These are phyloP conservation scores for Chionomys nivalis DNA, from an alignment of 2,113 vertebrate genomes.

Conservation along the genomic window DNA sequence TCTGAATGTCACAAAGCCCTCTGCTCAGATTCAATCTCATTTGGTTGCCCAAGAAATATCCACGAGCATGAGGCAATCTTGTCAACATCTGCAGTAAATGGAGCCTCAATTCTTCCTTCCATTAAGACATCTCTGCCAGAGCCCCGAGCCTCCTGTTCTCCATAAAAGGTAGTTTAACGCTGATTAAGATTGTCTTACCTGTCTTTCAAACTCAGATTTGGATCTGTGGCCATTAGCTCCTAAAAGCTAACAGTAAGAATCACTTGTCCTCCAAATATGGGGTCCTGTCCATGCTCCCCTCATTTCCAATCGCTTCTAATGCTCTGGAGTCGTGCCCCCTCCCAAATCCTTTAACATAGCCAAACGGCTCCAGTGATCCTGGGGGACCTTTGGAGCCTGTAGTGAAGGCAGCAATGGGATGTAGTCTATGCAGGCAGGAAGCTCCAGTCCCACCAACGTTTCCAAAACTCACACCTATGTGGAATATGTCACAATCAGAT, in stretches of 20 bases:
- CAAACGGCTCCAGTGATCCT: not conserved
- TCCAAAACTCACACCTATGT: not conserved
- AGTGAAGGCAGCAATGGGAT: not conserved
- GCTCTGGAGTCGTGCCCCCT: not conserved
- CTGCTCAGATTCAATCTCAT: not conserved
- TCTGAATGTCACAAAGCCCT: not conserved
- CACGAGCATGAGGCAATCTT: not conserved
- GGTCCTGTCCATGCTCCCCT: not conserved
- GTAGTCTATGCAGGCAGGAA: not conserved
- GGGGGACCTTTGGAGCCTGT: not conserved
- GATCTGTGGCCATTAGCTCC: not conserved
- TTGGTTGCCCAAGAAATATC: not conserved
- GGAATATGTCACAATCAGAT: conserved; percentile 41
- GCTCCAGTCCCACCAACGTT: not conserved
- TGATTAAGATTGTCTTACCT: not conserved
- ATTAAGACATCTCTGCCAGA: not conserved
- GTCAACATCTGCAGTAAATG: not conserved
- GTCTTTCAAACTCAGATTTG: not conserved
- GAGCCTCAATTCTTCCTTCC: not conserved
- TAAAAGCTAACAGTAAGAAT: not conserved
- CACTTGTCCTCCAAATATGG: not conserved
- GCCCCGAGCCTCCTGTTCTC: not conserved
- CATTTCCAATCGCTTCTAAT: not conserved
- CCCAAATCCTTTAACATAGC: conserved; percentile 13
- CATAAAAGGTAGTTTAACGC: not conserved